Evolutionary conservation across 1,140 invertebrate species (phyloP).

Genomic region (Drosophila nannoptera): DNA sequence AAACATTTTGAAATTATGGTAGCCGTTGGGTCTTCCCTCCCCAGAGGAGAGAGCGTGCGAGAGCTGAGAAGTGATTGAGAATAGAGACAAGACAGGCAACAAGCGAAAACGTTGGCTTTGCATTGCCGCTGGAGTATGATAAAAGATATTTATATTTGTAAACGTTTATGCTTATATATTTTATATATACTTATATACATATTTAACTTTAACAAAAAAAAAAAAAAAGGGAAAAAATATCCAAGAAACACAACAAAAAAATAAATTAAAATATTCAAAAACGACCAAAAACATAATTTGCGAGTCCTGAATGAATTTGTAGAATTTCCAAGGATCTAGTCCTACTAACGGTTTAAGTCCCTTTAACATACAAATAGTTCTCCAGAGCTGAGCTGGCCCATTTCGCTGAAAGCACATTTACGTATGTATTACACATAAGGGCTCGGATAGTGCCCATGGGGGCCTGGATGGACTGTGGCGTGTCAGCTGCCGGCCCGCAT

Average conservation of each 20-base stretch:
- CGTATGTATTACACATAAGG: not conserved
- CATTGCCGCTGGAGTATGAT: constrained; percentile 49
- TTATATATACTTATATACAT: constrained; percentile 65
- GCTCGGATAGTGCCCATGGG: constrained; percentile 12
- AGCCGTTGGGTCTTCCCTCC: constrained; percentile 51
- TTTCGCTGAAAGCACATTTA: not conserved
- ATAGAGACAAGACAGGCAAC: constrained; percentile 34
- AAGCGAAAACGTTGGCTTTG: constrained; percentile 10
- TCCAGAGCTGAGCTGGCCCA: not conserved
- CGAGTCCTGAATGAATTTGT: not conserved
- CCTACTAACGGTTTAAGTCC: not conserved
- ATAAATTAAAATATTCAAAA: constrained; percentile 41
- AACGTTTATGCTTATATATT: constrained; percentile 75
- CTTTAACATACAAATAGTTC: not conserved
- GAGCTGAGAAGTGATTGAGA: constrained; percentile 18
- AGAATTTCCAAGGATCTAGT: too few species aligned
- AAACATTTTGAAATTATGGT: constrained; percentile 43
- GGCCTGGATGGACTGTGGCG: constrained; percentile 8
- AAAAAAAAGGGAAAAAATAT: constrained; percentile 33
- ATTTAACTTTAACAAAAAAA: constrained; percentile 56
- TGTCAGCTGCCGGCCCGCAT: constrained; percentile 16
- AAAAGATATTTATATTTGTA: constrained; percentile 76
- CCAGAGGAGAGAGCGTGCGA: constrained; percentile 39
- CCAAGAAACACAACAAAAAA: constrained; percentile 37
- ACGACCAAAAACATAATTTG: constrained; percentile 14